phyloP scores from a whole-genome alignment of 1,140 invertebrate genomes.

The Bicyclus anynana region DNA sequence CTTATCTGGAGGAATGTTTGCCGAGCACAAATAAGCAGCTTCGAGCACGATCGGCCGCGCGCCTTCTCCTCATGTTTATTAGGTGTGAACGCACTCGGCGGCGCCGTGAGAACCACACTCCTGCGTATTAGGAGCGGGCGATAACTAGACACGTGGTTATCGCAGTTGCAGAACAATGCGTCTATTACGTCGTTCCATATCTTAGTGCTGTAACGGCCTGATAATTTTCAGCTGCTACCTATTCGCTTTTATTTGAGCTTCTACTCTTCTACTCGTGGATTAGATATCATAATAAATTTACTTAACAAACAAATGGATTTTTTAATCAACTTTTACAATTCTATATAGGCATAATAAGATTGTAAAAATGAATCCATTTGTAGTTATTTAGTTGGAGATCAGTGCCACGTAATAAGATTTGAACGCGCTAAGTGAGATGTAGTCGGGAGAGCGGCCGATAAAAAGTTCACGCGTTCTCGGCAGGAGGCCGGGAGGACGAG shows the following conservation, averaged over 20 bases:
- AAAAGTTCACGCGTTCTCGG: constrained; percentile 64
- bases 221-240: not conserved
- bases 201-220: not conserved
- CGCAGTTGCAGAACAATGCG: constrained; percentile 16
- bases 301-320: too few species aligned
- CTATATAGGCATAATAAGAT: not conserved
- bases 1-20: constrained; percentile 64
- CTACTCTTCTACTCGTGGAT: too few species aligned
- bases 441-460: constrained; percentile 47
- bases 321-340: too few species aligned
- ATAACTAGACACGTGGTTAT: constrained; percentile 49
- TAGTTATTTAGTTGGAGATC: not conserved
- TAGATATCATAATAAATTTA: not conserved
- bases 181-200: constrained; percentile 8
- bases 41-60: constrained; percentile 34
- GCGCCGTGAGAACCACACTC: constrained; percentile 58
- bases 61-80: constrained; percentile 35
- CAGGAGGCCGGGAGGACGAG: constrained; percentile 57
- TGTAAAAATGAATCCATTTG: not conserved
- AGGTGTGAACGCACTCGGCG: constrained; percentile 61
- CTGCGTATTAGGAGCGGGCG: constrained; percentile 44
- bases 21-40: constrained; percentile 59
- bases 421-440: constrained; percentile 35
- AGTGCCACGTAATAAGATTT: constrained; percentile 7
- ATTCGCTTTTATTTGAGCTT: not conserved